These are phyloP conservation scores for Latheticus oryzae DNA, from an alignment of 2,888 invertebrate genomes.

Conservation along the genomic window DNA sequence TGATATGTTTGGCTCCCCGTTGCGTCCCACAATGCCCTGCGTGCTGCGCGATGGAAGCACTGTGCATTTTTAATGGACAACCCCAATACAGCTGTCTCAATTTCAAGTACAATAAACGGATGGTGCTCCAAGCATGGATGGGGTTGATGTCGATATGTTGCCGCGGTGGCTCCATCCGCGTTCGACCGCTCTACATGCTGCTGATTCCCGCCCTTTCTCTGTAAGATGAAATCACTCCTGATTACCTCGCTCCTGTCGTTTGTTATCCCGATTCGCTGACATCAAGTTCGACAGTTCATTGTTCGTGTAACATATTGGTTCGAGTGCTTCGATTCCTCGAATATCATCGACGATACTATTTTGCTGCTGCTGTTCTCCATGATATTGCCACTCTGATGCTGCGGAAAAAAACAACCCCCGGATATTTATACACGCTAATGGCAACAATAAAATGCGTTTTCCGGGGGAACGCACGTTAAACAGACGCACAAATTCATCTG, in stretches of 20 bases:
- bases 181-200: constrained; percentile 60
- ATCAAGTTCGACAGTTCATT: constrained; percentile 66
- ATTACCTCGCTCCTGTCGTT: constrained; percentile 63
- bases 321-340: constrained; percentile 39
- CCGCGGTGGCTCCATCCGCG: constrained; percentile 47
- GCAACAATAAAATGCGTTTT: constrained; percentile 28
- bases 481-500: constrained; percentile 6
- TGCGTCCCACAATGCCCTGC: constrained; percentile 55
- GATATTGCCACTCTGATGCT: too few species aligned
- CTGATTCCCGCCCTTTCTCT: constrained; percentile 65
- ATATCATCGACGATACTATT: background rate
- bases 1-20: constrained; percentile 60
- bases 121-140: constrained; percentile 41
- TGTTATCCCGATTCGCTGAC: constrained; percentile 65
- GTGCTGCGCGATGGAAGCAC: constrained; percentile 53
- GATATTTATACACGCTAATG: constrained; percentile 33
- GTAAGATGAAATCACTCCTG: constrained; percentile 66
- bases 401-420: constrained; percentile 20
- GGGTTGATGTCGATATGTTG: constrained; percentile 50
- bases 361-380: too few species aligned
- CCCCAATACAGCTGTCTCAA: constrained; percentile 59
- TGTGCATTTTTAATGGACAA: constrained; percentile 58
- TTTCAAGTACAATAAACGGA: constrained; percentile 47
- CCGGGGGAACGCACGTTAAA: constrained; percentile 12
- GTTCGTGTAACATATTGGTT: constrained; percentile 64